These are phyloP conservation scores for Pegoplata infirma DNA, from an alignment of 2,888 invertebrate genomes.

Conservation along the genomic window DNA sequence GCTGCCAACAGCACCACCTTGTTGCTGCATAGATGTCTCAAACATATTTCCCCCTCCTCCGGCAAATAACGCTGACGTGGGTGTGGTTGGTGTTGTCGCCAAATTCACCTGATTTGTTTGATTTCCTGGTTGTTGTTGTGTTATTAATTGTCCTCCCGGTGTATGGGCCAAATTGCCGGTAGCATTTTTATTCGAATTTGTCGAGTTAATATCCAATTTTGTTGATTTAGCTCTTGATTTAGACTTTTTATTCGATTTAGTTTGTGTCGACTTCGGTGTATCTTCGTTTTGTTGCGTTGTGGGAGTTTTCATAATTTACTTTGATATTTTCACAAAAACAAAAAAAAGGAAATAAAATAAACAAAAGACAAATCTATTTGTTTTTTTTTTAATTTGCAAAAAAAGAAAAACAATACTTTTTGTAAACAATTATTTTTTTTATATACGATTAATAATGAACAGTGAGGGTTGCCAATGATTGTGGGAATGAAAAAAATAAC, in stretches of 20 bases:
- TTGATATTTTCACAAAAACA: slow-evolving; percentile 9
- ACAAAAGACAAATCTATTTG: not conserved
- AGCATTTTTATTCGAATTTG: slow-evolving; percentile 59
- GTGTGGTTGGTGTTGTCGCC: slow-evolving; percentile 65
- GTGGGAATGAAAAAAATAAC: no score
- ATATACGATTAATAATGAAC: no score
- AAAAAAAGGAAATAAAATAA: slow-evolving; percentile 8
- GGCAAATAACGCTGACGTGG: slow-evolving; percentile 70
- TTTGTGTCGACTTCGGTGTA: slow-evolving; percentile 68
- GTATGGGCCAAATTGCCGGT: slow-evolving; percentile 55
- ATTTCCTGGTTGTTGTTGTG: slow-evolving; percentile 57
- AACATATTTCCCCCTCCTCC: slow-evolving; percentile 66
- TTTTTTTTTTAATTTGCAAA: slow-evolving; percentile 17
- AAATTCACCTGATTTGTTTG: slow-evolving; percentile 64
- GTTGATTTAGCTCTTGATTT: slow-evolving; percentile 73
- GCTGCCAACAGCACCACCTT: slow-evolving; percentile 47
- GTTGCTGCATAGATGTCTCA: slow-evolving; percentile 64
- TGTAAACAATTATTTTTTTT: slow-evolving; percentile 17
- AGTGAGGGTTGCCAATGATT: no score
- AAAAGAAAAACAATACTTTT: not conserved
- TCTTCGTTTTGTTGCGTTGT: slow-evolving; percentile 55
- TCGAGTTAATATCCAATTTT: slow-evolving; percentile 65
- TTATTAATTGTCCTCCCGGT: slow-evolving; percentile 48
- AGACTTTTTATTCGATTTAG: slow-evolving; percentile 73
- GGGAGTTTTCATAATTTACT: slow-evolving; percentile 58